These are phyloP conservation scores for Puma concolor DNA, from an alignment of 2,113 vertebrate genomes.

Conservation along the genomic window DNA sequence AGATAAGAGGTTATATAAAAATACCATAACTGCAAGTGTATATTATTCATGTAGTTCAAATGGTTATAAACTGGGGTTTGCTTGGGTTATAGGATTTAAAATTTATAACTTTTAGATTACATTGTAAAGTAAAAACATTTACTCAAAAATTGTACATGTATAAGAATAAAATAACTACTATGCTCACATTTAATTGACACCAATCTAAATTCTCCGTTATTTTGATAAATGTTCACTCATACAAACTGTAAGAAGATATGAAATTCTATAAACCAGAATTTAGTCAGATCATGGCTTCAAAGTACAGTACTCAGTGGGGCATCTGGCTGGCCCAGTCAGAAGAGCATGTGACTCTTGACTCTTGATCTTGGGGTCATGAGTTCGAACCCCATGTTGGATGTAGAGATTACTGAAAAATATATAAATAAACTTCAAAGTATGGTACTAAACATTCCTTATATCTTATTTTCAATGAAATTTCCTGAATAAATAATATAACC, in stretches of 20 bases:
- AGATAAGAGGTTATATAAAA: not conserved
- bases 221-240: not conserved
- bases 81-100: not conserved
- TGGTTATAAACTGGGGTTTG: not conserved
- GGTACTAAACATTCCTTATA: not conserved
- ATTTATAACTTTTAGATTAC: not conserved
- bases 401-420: too few species aligned
- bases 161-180: not conserved
- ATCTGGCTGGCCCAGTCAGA: too few species aligned
- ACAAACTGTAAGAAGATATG: not conserved
- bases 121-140: not conserved
- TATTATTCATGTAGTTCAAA: not conserved
- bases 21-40: not conserved
- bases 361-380: too few species aligned
- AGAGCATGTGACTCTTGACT: too few species aligned
- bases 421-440: too few species aligned
- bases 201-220: not conserved
- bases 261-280: not conserved
- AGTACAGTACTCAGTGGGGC: not conserved
- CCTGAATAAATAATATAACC: not conserved
- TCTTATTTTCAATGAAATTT: not conserved
- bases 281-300: not conserved
- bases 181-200: not conserved
- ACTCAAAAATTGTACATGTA: not conserved
- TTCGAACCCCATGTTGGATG: too few species aligned